These are phyloP conservation scores for Sorex maritimensis DNA, from an alignment of 2,797 vertebrate genomes.

Conservation along the genomic window DNA sequence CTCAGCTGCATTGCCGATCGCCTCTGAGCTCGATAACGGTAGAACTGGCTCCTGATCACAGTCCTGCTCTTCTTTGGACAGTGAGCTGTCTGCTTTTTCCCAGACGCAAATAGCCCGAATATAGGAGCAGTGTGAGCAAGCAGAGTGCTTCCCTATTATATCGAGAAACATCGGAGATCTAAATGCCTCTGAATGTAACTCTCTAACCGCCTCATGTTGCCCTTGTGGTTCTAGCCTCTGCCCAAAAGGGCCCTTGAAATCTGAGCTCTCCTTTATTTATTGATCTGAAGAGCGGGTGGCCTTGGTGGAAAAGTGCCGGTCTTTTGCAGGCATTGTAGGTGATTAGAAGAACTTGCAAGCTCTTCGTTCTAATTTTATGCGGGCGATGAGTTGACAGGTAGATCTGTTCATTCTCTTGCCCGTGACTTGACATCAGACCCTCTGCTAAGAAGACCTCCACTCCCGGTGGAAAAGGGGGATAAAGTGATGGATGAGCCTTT, in stretches of 20 bases:
- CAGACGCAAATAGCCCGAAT: conserved; percentile 64
- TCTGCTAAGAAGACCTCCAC: conserved; percentile 28
- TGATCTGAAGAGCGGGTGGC: conserved; percentile 64
- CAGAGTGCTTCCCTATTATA: not conserved
- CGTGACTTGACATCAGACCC: conserved; percentile 62
- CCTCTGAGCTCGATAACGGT: conserved; percentile 10
- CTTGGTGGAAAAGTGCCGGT: conserved; percentile 61
- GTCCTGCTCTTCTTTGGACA: conserved; percentile 56
- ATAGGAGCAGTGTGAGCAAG: conserved; percentile 47
- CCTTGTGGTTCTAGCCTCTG: not conserved
- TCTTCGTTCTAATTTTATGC: conserved; percentile 69
- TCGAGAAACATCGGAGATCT: conserved; percentile 55
- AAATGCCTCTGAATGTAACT: conserved; percentile 67
- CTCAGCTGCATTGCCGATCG: conserved; percentile 30
- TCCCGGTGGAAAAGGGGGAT: not conserved
- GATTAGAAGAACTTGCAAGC: conserved; percentile 54
- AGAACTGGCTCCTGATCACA: conserved; percentile 34
- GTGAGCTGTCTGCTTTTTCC: conserved; percentile 60
- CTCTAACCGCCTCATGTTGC: conserved; percentile 43
- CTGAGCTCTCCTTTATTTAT: conserved; percentile 50
- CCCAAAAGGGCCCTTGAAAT: conserved; percentile 6
- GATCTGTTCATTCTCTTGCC: conserved; percentile 48
- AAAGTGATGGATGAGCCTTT: conserved; percentile 65
- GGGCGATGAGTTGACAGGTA: conserved; percentile 15
- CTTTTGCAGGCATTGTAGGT: conserved; percentile 8